Percentiles rank a stretch among this genome's conserved stretches.
Conservation (phyloP, 2,888 invertebrate species). For the Lasioglossum pauxillum region DNA sequence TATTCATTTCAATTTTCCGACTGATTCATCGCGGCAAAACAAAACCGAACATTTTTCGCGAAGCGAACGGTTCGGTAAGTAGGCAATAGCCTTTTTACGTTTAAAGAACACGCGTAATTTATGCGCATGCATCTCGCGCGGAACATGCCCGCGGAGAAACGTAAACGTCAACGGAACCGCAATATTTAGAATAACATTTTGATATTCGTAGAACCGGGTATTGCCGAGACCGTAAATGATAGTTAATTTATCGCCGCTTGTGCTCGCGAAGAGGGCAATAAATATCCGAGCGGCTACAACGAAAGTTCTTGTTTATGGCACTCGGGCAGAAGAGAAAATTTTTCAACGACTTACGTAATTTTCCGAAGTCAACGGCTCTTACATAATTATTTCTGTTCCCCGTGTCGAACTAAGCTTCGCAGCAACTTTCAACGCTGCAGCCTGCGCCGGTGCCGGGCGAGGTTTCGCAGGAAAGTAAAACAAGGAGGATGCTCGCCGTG, state of each 20-base stretch:
- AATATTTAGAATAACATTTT: neutral
- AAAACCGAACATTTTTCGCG: neutral
- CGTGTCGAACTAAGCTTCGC: constrained; percentile 18
- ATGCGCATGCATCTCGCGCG: neutral
- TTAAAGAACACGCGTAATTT: neutral
- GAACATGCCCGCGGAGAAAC: neutral
- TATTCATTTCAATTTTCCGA: neutral
- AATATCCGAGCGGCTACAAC: neutral
- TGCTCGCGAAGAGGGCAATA: neutral
- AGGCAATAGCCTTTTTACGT: neutral
- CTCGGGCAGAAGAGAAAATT: constrained; percentile 6
- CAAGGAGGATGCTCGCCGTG: constrained; percentile 37
- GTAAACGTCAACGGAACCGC: neutral
- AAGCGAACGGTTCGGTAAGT: neutral
- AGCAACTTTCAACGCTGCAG: constrained; percentile 45
- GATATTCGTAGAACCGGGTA: neutral
- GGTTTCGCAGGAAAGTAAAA: constrained; percentile 35
- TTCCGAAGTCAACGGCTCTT: constrained; percentile 1
- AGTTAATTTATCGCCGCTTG: neutral
- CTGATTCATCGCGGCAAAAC: too few relatives aligned
- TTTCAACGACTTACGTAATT: constrained; percentile 3
- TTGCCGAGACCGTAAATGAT: neutral
- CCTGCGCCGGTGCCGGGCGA: neutral
- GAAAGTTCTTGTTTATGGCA: constrained; percentile 9
- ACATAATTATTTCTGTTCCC: constrained; percentile 26